phyloP scores from a whole-genome alignment of 2,797 vertebrate species.

The Microchirus variegatus region DNA sequence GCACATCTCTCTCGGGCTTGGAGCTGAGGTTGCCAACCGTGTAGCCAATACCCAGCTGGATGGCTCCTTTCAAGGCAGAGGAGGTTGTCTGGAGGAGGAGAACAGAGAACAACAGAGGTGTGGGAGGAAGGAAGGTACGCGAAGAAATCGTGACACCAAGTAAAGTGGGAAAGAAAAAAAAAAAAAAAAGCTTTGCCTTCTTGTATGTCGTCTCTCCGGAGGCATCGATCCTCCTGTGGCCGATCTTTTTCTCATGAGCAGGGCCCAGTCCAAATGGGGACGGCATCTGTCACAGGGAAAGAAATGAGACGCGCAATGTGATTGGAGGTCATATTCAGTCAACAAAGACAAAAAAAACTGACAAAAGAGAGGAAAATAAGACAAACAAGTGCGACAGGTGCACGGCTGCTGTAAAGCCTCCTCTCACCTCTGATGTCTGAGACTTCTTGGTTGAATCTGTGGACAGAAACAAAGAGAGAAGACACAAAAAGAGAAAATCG shows the following conservation, averaged over 20 bases:
- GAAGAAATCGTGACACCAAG: constrained; percentile 11
- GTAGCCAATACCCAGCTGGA: constrained; percentile 98
- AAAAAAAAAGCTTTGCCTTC: constrained; percentile 80
- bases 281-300: constrained; percentile 77
- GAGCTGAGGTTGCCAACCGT: constrained; percentile 97
- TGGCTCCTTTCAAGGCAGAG: constrained; percentile 94
- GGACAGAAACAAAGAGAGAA: constrained; percentile 34
- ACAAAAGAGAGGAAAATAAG: background rate
- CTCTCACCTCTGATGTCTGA: constrained; percentile 75
- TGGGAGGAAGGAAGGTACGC: constrained; percentile 10
- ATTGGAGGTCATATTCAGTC: background rate
- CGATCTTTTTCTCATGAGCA: constrained; percentile 90
- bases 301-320: background rate
- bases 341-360: background rate
- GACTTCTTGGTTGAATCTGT: constrained; percentile 69
- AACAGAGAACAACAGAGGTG: constrained; percentile 23
- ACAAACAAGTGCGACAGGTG: constrained; percentile 8
- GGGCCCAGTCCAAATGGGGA: constrained; percentile 79
- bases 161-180: constrained; percentile 45
- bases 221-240: constrained; percentile 94
- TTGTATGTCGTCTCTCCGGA: constrained; percentile 98
- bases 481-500: background rate
- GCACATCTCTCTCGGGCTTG: constrained; percentile 95
- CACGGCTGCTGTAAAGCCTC: constrained; percentile 14
- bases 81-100: constrained; percentile 88